Base-by-base conservation (phyloP, 2,888 invertebrate species). In the Caenorhabditis angaria region DNA sequence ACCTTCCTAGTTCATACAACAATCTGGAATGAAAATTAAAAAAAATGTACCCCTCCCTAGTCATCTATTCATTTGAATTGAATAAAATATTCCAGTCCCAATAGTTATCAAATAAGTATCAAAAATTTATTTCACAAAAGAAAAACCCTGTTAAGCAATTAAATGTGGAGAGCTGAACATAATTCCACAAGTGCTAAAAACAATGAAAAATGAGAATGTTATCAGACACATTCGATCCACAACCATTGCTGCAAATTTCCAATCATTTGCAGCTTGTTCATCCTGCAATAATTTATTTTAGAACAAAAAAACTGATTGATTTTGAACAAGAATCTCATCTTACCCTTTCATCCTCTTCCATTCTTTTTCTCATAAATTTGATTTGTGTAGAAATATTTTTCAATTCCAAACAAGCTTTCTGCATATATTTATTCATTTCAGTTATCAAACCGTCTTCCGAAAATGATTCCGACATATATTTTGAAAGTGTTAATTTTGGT, bases 171-270 rank as follows among this genome's bases (percentile, higher is more conserved):
- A 82, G 59, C 76, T 77, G 64, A 85, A 81, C 78, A 85, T 82
- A 62, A 85, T 83, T 27, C 80, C 82, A 57, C 81, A 83, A n/a
- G 83, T 84, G 29, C 82, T 81, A 3, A 81, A 73, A 55, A 85
- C 76, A 60, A 86, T 85, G 60, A 86, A 83, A 20, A 82, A 65
- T 29, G 84, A 78, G 69, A 86, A 86, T 6, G 78, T 76, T 48
- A 82, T 77, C 20, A 86, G 66, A 60, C 86, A 86, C 41, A 85
- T 66, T 14, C 83, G 61, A 61, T 84, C 84, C 20, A 84, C 83
- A 18, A 83, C 83, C 82, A 83, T 81, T 2, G 84, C 85, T 4
- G 84, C 85, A 55, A 86, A 86, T 28, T 81, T 82, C 85, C 85
- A 85, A 54, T 85, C 85, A 58, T 85, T 85, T n/a, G 77, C 80